Evolutionary conservation across 2,797 vertebrate genomes (phyloP).

Genomic region (Jordanella pulchra): DNA sequence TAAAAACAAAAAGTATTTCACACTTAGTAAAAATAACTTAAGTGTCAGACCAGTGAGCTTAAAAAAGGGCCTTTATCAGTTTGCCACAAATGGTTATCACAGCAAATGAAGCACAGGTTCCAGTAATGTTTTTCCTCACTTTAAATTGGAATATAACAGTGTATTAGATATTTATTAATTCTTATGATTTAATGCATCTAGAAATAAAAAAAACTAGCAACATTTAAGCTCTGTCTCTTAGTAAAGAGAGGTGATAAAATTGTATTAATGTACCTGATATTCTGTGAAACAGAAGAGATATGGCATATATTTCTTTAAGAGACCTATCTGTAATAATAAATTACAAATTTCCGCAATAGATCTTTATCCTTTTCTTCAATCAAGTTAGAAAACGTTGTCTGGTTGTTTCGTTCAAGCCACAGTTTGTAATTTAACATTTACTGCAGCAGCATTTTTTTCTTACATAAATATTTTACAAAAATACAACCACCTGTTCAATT

Average conservation of each 20-base stretch:
- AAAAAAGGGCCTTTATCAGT: slow-evolving; percentile 25
- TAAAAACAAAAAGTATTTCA: slow-evolving; percentile 35
- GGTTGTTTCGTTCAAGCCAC: background rate
- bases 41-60: slow-evolving; percentile 43
- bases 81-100: slow-evolving; percentile 24
- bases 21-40: slow-evolving; percentile 28
- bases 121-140: background rate
- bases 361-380: background rate
- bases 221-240: background rate
- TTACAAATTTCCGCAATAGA: background rate
- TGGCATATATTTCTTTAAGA: background rate
- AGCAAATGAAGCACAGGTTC: background rate
- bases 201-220: background rate
- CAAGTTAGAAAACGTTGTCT: background rate
- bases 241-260: background rate
- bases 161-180: background rate
- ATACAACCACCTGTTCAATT: background rate
- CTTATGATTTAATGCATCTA: background rate
- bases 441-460: background rate
- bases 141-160: background rate
- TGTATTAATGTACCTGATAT: background rate
- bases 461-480: background rate
- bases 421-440: background rate
- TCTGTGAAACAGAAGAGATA: background rate
- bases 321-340: background rate